Percentiles rank a stretch among this genome's conserved stretches.
phyloP scores from a whole-genome alignment of 35 echinoderm and acorn worm species.

The Strongylocentrotus purpuratus region DNA sequence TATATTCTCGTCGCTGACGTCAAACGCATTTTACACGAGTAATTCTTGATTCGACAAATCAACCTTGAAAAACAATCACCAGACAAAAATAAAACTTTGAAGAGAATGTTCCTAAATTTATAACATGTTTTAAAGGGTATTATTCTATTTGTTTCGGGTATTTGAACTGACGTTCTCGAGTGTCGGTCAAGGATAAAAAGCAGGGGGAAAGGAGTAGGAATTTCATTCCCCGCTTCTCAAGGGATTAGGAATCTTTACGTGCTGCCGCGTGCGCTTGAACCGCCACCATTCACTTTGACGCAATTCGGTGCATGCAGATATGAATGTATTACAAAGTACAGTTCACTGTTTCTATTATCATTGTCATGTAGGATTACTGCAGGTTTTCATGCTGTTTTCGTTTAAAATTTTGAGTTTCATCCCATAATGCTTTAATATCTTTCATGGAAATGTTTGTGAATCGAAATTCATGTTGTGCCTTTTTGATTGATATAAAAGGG shows the following conservation, averaged over 20 bases:
- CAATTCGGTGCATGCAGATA: neutral
- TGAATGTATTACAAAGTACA: neutral
- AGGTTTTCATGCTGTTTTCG: too few species aligned
- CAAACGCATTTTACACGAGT: neutral
- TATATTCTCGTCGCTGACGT: neutral
- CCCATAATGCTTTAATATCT: too few species aligned
- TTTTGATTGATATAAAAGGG: too few species aligned
- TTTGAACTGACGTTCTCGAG: neutral
- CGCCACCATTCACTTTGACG: neutral
- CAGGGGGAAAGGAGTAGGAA: neutral
- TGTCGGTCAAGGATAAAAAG: neutral
- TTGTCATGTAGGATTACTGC: neutral
- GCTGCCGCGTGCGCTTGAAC: neutral
- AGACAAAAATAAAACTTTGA: neutral
- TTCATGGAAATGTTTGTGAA: too few species aligned
- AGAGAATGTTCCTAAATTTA: neutral
- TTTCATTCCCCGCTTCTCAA: neutral
- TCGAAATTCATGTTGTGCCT: too few species aligned
- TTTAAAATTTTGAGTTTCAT: too few species aligned
- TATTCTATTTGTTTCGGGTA: slow-evolving; percentile 18
- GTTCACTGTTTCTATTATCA: neutral
- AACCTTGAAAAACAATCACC: neutral
- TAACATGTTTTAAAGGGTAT: neutral
- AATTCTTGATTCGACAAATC: neutral
- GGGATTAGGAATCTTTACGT: neutral